These are phyloP conservation scores for Xyrichtys novacula DNA, from an alignment of 2,797 vertebrate genomes.

Conservation along the genomic window DNA sequence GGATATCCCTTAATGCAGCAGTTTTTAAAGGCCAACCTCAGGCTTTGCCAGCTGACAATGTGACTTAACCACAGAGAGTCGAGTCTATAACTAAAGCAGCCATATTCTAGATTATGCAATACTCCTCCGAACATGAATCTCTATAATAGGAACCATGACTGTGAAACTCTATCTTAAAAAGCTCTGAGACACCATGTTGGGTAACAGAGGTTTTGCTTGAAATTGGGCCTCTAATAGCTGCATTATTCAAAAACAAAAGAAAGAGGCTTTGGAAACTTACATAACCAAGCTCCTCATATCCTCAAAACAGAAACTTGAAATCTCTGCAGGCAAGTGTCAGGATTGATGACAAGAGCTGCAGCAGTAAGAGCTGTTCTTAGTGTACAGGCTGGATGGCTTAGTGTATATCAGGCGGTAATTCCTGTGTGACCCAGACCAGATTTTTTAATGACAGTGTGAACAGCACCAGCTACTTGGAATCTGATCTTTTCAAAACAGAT, in stretches of 20 bases:
- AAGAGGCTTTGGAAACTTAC: background rate
- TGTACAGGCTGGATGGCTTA: too few species aligned
- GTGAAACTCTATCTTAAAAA: conserved; percentile 25
- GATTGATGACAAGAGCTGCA: background rate
- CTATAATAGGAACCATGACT: conserved; percentile 48
- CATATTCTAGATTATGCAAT: conserved; percentile 32
- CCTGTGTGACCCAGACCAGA: too few species aligned
- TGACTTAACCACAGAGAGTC: background rate
- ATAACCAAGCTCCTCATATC: background rate
- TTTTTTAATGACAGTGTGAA: too few species aligned
- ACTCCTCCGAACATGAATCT: conserved; percentile 8
- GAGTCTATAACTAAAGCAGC: background rate
- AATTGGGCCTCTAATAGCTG: conserved; percentile 8
- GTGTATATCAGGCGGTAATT: too few species aligned
- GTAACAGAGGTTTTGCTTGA: conserved; percentile 10
- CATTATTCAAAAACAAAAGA: conserved; percentile 12
- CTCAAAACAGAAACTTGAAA: conserved; percentile 2
- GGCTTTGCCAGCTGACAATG: conserved; percentile 18
- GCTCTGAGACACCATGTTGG: conserved; percentile 24
- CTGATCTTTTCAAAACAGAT: too few species aligned
- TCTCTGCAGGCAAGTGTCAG: background rate
- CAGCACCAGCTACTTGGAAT: too few species aligned
- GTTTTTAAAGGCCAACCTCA: conserved; percentile 20
- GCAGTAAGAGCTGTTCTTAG: too few species aligned
- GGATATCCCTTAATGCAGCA: conserved; percentile 9